Base-by-base conservation (phyloP, 2,888 invertebrate species). In the Phortica okadai region DNA sequence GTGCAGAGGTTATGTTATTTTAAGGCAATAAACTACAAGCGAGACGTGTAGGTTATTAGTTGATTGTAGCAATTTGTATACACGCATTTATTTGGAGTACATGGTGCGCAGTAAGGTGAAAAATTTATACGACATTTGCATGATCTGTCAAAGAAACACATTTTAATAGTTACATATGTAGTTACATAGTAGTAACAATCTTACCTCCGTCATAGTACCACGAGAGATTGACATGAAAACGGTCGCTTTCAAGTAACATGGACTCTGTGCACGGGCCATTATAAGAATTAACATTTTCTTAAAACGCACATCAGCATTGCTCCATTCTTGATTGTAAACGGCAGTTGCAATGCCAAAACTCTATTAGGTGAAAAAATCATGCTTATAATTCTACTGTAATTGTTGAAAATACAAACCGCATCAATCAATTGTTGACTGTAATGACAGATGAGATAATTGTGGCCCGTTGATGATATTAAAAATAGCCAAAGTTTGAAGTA, bases 91-190 rank as follows among this genome's bases (percentile, higher is more conserved):
- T 81, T 80, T 75, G 44, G 74, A 50, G 42, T 88, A 89, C 85
- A 89, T 89, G 0, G 88, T 88, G 8, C 87, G 81, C 56, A 89
- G 79, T 0, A 82, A 64, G 6, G 88, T 83, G 72, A 88, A 89
- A 56, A 88, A 82, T 74, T 82, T 83, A 67, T 89, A 88, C 0
- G 89, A 84, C 75, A 85, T 80, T 41, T 83, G 82, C 2, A 84
- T 44, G 21, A 89, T 85, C 88, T 89, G 58, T 14, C 5, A 62
- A 54, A 42, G 45, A 42, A 11, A 74, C 50, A 2, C 5, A 14
- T 50, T 11, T 50, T 3, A 50, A 50, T 11, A 45, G 10, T 21
- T 21, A 21, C 21, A 21, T 21, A n/a, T n/a, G n/a, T n/a, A 21
- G 21, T 21, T 21, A 21, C 21, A 21, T 21, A 21, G 21, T 21